Evolutionary conservation across 1,140 invertebrate genomes (phyloP).

Genomic region (Drosophila burlai): DNA sequence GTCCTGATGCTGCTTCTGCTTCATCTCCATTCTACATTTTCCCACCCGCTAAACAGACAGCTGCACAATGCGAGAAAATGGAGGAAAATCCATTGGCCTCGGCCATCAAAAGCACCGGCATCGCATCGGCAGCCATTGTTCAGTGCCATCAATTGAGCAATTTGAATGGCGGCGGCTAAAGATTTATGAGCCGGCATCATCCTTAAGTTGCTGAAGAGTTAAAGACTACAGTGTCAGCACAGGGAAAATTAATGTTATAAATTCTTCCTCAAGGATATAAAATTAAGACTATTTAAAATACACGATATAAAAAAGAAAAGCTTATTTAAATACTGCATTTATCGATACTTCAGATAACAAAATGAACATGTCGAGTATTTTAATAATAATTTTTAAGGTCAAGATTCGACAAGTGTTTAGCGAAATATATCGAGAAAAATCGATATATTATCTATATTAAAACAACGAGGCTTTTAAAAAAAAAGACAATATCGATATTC

Average conservation of each 20-base stretch:
- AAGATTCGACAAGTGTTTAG: too few species aligned
- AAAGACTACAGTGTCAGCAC: conserved; percentile 11
- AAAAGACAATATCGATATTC: too few species aligned
- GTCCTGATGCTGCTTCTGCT: neutral
- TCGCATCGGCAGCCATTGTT: conserved; percentile 44
- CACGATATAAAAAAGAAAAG: neutral
- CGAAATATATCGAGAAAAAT: too few species aligned
- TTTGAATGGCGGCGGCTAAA: conserved; percentile 54
- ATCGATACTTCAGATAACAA: neutral
- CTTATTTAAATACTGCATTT: neutral
- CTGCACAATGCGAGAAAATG: conserved; percentile 49
- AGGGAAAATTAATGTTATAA: neutral
- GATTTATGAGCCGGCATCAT: conserved; percentile 59
- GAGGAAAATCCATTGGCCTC: conserved; percentile 27
- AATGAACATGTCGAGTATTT: neutral
- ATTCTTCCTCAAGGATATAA: neutral
- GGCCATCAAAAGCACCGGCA: conserved; percentile 17
- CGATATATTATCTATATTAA: too few species aligned
- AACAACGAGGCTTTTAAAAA: too few species aligned
- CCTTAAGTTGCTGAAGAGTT: conserved; percentile 36
- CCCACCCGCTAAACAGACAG: conserved; percentile 37
- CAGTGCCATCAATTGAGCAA: conserved; percentile 53
- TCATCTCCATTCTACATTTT: conserved; percentile 11
- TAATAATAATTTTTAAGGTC: too few species aligned
- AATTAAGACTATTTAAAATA: neutral